These are phyloP conservation scores for Theristicus caerulescens DNA, from an alignment of 2,113 vertebrate genomes.

Conservation along the genomic window DNA sequence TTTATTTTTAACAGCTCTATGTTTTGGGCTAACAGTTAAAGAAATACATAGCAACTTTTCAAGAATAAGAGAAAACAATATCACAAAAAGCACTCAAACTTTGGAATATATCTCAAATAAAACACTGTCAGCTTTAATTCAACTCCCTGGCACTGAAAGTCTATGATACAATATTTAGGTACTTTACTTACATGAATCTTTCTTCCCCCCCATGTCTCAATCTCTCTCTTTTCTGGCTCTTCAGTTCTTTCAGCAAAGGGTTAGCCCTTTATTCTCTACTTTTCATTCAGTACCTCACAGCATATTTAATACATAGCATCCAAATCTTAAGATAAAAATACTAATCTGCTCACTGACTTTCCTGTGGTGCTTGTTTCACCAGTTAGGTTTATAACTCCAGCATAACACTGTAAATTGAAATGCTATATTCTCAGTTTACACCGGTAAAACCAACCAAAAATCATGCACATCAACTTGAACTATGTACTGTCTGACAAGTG, in stretches of 20 bases:
- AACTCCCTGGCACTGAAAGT: background rate
- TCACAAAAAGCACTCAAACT: background rate
- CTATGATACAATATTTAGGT: background rate
- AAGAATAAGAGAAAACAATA: background rate
- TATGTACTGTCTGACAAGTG: background rate
- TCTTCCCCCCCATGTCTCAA: background rate
- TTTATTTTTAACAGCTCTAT: background rate
- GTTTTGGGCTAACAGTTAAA: background rate
- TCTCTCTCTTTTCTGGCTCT: background rate
- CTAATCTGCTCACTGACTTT: background rate
- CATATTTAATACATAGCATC: background rate
- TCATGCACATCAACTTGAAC: background rate
- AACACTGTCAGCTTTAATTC: background rate
- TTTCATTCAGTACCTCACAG: background rate
- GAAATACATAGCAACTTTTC: background rate
- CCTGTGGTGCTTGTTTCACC: background rate
- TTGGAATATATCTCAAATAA: background rate
- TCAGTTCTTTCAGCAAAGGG: background rate
- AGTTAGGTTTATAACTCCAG: background rate
- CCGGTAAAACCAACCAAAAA: background rate
- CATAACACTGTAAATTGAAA: background rate
- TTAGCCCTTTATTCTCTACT: background rate
- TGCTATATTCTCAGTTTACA: background rate
- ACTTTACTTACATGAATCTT: background rate
- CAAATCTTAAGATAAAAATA: background rate